Evolutionary conservation across 1,140 invertebrate genomes (phyloP), one percentile per base, ranked within the genome.

Genomic region (Drosophila bocki): DNA sequence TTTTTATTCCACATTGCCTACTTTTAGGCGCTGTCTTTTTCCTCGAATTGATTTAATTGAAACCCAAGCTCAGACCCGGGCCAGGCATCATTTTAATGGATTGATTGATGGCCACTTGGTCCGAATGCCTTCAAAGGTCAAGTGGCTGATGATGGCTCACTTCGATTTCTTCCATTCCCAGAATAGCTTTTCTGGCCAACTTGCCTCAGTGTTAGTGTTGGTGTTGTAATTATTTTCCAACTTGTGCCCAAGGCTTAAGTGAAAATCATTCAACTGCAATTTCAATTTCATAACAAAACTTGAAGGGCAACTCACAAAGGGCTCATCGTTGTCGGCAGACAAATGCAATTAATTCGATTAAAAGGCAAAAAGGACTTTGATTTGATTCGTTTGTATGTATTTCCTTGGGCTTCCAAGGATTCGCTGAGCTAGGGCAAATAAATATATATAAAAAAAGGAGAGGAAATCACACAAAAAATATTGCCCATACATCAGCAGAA

Each of bases 271-370:
- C 58, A 81, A 75, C 56, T 78, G 78, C 78, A 81, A 77, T 70
- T 68, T 74, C 59, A 50, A 69, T 69, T 60, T 65, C 67, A 72
- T 59, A 72, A 61, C 17, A 37, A 60, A 59, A 68, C 69, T 58
- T 41, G 63, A 54, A 77, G 57, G 65, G 37, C 33, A n/a, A 32
- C 45, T 44, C 53, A 48, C 80, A 65, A 48, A 62, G 42, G 61
- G 7, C 29, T 53, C 67, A 68, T 71, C 26, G 33, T 56, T 42
- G 60, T 60, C 39, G 58, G 59, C 37, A 79, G 76, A 72, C 71
- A 63, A 80, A 60, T 77, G 76, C 83, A 87, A 87, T 87, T 87
- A 87, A 87, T 80, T 87, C 80, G 83, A 87, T 87, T 87, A 87
- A 82, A 82, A 57, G 71, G 29, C 26, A 47, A 35, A 65, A 47